A percentile compares a stretch with the other conserved stretches of the same genome.
phyloP scores from a whole-genome alignment of 1,140 invertebrate genomes.

The Drosophila fuyamai region DNA sequence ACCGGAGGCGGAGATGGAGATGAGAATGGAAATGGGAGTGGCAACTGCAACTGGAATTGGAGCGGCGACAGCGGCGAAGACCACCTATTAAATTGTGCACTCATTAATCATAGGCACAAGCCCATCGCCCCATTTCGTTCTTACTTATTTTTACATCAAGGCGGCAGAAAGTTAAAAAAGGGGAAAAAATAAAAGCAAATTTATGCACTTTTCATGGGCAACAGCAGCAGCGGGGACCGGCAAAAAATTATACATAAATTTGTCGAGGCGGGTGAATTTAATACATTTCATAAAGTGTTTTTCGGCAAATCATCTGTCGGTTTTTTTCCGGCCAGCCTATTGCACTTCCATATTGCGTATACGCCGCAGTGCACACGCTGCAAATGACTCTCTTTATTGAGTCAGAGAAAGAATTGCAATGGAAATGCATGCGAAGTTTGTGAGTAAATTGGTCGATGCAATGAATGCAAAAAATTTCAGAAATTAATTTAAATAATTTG shows the following conservation, averaged over 20 bases:
- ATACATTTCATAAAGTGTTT: slow-evolving; percentile 71
- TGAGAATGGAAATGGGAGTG: slow-evolving; percentile 7
- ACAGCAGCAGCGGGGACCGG: slow-evolving; percentile 7
- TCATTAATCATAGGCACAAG: slow-evolving; percentile 74
- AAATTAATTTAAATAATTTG: slow-evolving; percentile 71
- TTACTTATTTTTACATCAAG: slow-evolving; percentile 62
- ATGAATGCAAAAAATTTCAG: slow-evolving; percentile 30
- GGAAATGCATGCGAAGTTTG: slow-evolving; percentile 24
- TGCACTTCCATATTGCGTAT: slow-evolving; percentile 69
- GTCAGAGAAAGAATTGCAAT: slow-evolving; percentile 29
- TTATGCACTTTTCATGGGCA: slow-evolving; percentile 73
- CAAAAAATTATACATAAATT: slow-evolving; percentile 48
- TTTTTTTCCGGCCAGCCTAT: slow-evolving; percentile 40
- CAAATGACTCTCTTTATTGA: slow-evolving; percentile 59
- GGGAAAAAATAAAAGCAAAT: slow-evolving; percentile 70
- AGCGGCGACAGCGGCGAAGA: slow-evolving; percentile 47
- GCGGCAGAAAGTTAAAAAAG: slow-evolving; percentile 32
- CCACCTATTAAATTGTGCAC: slow-evolving; percentile 80
- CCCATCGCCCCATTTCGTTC: slow-evolving; percentile 20
- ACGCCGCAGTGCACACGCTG: slow-evolving; percentile 62
- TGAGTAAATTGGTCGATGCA: slow-evolving; percentile 23
- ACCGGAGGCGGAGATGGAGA: slow-evolving; percentile 24
- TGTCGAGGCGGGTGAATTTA: slow-evolving; percentile 56
- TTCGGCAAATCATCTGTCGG: slow-evolving; percentile 41
- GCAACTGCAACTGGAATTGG: slow-evolving; percentile 10